Evolutionary conservation across 2,797 vertebrate genomes (phyloP).

Genomic region (Buphagus erythrorhynchus): DNA sequence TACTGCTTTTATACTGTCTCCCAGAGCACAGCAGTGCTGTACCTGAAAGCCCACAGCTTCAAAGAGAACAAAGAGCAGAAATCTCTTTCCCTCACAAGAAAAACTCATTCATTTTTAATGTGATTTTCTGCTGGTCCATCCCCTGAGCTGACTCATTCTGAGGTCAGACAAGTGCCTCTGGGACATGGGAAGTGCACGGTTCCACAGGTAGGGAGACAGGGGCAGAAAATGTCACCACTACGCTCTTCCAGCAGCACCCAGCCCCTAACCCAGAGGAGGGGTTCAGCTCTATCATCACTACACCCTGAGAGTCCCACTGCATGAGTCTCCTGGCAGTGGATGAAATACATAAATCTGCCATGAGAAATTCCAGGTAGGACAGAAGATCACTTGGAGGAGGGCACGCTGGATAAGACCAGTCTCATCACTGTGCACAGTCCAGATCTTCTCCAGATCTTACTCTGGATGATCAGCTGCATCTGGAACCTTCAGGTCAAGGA

Average conservation of each 20-base stretch:
- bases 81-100: neutral
- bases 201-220: neutral
- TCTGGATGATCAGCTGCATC: fast-evolving
- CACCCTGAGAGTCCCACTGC: neutral
- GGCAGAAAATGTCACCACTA: neutral
- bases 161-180: neutral
- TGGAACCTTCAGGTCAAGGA: neutral
- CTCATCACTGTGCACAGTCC: neutral
- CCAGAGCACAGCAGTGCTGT: neutral
- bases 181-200: neutral
- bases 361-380: neutral
- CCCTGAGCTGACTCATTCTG: neutral
- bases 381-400: neutral
- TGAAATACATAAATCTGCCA: neutral
- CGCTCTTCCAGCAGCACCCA: neutral
- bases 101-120: neutral
- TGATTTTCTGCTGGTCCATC: neutral
- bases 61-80: neutral
- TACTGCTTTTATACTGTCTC: neutral
- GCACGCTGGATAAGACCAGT: neutral
- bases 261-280: neutral
- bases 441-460: neutral
- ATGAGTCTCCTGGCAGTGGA: neutral
- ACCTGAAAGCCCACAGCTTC: neutral
- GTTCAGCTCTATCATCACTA: neutral